Evolutionary conservation across 2,797 vertebrate species (phyloP), one percentile per base, ranked within the genome.

Genomic region (Manis pentadactyla): DNA sequence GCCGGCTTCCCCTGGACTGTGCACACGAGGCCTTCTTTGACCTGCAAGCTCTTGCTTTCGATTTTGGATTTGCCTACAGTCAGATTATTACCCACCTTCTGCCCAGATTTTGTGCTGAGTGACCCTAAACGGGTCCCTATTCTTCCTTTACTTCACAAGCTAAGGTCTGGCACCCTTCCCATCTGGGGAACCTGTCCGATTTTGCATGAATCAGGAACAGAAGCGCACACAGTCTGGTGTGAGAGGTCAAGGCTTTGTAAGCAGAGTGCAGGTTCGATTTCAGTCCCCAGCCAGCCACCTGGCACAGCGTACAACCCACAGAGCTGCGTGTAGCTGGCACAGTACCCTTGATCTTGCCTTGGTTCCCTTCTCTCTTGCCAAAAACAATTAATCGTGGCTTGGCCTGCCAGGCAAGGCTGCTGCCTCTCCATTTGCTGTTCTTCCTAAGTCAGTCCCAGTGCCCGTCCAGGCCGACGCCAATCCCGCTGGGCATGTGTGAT

Each of bases 111-210:
- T 27, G 4, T 66, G 39, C 23, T 37, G 25, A 46, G 2, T 19
- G 39, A 5, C 25, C 29, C 29, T 39, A 51, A 51, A 10, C 55
- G 51, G 55, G 10, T 49, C 37, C 12, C 21, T 21, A 18, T 51
- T 39, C 13, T 69, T 64, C 73, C 73, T 93, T 63, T 11, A 14
- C 51, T 82, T 93, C 71, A 46, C 39, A 88, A 53, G 27, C 55
- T 34, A 6, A 73, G 11, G 19, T 63, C 46, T 15, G 42, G 64
- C 13, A 29, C 64, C 53, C 25, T 8, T 23, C 46, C 57, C 27
- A 1, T 19, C 53, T 29, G 68, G 34, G 49, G 49, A 19, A 81
- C 57, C 29, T 69, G 37, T 55, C 49, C n/a, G 53, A 64, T 55
- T 86, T 71, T 34, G 46, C 15, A 4, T 18, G 4, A 59, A 31